A percentile compares a stretch with the other conserved stretches of the same genome.
These are phyloP conservation scores for Hedya salicella DNA, from an alignment of 2,888 invertebrate genomes.

Conservation along the genomic window DNA sequence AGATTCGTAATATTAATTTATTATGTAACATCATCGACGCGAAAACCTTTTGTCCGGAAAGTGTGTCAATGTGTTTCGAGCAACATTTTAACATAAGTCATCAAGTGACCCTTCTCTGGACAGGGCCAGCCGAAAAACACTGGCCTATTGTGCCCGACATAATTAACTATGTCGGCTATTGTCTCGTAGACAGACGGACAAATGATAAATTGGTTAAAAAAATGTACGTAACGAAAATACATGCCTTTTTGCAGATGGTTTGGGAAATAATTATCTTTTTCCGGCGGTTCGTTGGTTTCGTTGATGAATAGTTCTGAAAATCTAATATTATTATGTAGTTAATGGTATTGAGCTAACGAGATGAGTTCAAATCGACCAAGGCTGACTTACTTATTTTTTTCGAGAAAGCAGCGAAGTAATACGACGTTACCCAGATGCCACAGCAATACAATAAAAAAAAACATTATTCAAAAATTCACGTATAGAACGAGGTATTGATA, in stretches of 20 bases:
- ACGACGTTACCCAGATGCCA: no score
- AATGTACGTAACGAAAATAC: slow-evolving; percentile 46
- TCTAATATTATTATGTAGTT: slow-evolving; percentile 6
- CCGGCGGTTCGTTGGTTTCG: slow-evolving; percentile 21
- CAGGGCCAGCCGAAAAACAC: slow-evolving; percentile 24
- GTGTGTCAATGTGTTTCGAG: slow-evolving; percentile 29
- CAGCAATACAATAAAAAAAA: no score
- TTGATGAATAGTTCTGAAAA: slow-evolving; percentile 28
- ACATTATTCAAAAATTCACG: no score
- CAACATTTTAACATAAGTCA: slow-evolving; percentile 41
- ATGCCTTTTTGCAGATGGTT: slow-evolving; percentile 45
- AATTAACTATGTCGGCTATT: slow-evolving; percentile 61
- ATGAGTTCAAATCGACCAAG: no score
- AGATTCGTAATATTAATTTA: slow-evolving; percentile 1
- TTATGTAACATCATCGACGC: slow-evolving; percentile 16
- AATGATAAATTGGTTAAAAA: slow-evolving; percentile 61
- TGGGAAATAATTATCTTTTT: slow-evolving; percentile 47
- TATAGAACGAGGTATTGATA: no score
- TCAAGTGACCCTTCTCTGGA: slow-evolving; percentile 38
- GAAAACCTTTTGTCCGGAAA: slow-evolving; percentile 26
- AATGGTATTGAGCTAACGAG: no score
- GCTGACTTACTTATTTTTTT: no score
- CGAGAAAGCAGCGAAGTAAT: no score
- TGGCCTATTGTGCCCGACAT: slow-evolving; percentile 54
- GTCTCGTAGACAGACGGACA: slow-evolving; percentile 56